Evolutionary conservation across 2,113 vertebrate species (phyloP), one percentile per base, ranked within the genome.

Genomic region (Chitala chitala): DNA sequence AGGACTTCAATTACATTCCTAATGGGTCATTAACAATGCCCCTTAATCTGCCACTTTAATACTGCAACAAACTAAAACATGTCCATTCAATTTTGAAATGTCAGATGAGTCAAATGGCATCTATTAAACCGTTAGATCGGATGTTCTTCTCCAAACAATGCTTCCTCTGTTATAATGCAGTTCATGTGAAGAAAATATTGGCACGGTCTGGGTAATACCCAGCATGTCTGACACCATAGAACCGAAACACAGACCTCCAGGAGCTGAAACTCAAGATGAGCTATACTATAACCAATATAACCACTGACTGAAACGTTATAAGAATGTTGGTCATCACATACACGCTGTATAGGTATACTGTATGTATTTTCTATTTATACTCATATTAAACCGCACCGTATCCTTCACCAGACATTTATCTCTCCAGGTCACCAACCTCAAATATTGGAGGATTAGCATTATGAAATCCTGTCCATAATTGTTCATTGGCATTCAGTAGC

Each of bases 281-380:
- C 40, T 48, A 15, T 44, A 58, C 55, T 31, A 38, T 17, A 55
- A 42, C 38, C 40, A 12, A 72, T 42, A 22, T 44, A 72, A 59
- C 40, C 44, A 55, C 71, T 73, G 55, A 63, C 56, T 63, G n/a
- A 73, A 73, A 61, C 36, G 40, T 50, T 33, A 72, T 24, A 46
- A 72, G 58, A 44, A 64, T 73, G 50, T 31, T 10, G 44, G 44
- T 63, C 12, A 22, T 31, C 56, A n/a, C n/a, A n/a, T n/a, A n/a
- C n/a, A n/a, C n/a, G n/a, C n/a, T 13, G 7, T 53, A 50, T 24
- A 65, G 24, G 22, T 58, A 38, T 44, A 17, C n/a, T 69, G 24
- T 33, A 66, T 46, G 56, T 75, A 70, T 26, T 38, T 58, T 40
- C 50, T 38, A 42, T 64, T 33, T 58, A 71, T 44, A 54, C 42